These are phyloP conservation scores for Coptodon bakossiorum DNA, from an alignment of 2,113 vertebrate species.

Conservation along the genomic window DNA sequence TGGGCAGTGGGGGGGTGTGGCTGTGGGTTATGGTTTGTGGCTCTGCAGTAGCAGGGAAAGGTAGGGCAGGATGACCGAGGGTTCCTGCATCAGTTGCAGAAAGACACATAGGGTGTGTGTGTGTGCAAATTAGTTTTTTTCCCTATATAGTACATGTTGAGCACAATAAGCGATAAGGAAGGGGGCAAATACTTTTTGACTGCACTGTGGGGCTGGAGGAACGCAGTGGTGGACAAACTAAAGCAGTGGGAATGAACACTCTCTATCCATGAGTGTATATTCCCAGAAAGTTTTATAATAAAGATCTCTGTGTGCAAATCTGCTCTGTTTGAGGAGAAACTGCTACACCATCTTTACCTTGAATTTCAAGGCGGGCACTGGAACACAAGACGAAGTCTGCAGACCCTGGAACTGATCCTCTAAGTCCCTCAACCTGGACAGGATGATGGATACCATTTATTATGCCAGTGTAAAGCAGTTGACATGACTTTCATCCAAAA, in stretches of 20 bases:
- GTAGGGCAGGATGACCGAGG: not conserved
- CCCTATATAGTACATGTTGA: not conserved
- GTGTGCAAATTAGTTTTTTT: not conserved
- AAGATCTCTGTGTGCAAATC: not conserved
- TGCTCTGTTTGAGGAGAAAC: not conserved
- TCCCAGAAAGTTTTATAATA: not conserved
- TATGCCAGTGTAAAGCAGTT: not conserved
- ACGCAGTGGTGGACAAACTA: not conserved
- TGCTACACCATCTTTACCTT: constrained; percentile 72
- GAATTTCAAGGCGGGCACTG: constrained; percentile 88
- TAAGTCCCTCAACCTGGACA: constrained; percentile 82
- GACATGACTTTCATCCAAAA: not conserved
- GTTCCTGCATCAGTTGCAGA: not conserved
- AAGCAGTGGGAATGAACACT: not conserved
- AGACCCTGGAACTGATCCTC: constrained; percentile 83
- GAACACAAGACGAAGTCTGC: constrained; percentile 74
- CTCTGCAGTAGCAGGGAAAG: not conserved
- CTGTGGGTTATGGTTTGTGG: not conserved
- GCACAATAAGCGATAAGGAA: not conserved
- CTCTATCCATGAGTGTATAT: not conserved
- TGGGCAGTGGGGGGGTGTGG: not conserved
- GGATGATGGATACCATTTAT: not conserved
- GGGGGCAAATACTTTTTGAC: not conserved
- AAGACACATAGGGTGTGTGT: not conserved
- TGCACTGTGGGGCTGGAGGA: not conserved